Evolutionary conservation across 2,888 invertebrate genomes (phyloP).

Genomic region (Cheilosia variabilis): DNA sequence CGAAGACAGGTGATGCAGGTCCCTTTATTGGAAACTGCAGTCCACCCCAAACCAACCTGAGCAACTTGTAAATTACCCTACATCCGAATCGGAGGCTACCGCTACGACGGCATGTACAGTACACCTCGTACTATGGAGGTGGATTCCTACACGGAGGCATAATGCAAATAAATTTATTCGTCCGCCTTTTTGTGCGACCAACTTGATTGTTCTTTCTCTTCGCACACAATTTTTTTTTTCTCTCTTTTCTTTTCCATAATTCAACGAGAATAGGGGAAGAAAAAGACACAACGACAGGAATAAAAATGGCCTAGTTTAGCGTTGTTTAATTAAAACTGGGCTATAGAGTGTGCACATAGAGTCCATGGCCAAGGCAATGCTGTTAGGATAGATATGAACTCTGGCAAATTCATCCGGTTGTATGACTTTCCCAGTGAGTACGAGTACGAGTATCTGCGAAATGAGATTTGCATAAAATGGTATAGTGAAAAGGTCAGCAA

Average conservation of each 20-base stretch:
- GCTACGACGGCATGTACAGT: neutral
- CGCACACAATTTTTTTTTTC: slow-evolving; percentile 38
- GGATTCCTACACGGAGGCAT: slow-evolving; percentile 1
- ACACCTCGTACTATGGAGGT: slow-evolving; percentile 10
- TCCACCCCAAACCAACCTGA: slow-evolving; percentile 3
- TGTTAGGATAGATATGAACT: slow-evolving; percentile 27
- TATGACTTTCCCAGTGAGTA: slow-evolving; percentile 21
- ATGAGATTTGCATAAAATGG: slow-evolving; percentile 45
- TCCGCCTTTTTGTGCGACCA: slow-evolving; percentile 11
- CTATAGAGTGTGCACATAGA: slow-evolving; percentile 7
- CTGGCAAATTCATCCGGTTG: slow-evolving; percentile 38
- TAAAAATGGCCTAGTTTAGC: slow-evolving; percentile 56
- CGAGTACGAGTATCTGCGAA: slow-evolving; percentile 21
- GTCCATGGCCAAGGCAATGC: slow-evolving; percentile 49
- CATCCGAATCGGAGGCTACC: slow-evolving; percentile 8
- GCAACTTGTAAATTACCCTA: slow-evolving; percentile 27
- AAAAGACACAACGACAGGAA: slow-evolving; percentile 2
- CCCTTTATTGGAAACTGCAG: slow-evolving; percentile 3
- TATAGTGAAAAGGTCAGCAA: slow-evolving; percentile 40
- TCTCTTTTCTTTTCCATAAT: slow-evolving; percentile 40
- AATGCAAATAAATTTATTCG: slow-evolving; percentile 44
- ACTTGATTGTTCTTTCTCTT: slow-evolving; percentile 44
- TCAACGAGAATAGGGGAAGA: slow-evolving; percentile 16
- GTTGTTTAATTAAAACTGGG: slow-evolving; percentile 64
- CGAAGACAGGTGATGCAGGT: slow-evolving; percentile 17